Evolutionary conservation across 2,113 vertebrate genomes (phyloP).

Genomic region (Camelus bactrianus): DNA sequence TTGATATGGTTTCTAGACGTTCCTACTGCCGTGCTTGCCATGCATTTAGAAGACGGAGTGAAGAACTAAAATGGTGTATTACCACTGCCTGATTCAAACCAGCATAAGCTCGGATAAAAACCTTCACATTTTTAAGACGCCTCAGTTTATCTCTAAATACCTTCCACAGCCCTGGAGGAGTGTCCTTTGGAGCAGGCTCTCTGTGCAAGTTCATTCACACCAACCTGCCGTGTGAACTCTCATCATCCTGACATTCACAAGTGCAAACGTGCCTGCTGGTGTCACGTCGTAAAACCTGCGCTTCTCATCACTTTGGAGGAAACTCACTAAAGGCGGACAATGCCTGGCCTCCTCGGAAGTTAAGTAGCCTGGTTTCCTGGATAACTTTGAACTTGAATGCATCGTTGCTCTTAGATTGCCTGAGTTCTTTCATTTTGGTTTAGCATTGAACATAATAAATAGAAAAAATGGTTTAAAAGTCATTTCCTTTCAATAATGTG

Average conservation of each 20-base stretch:
- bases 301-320: neutral
- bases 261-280: neutral
- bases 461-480: neutral
- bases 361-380: neutral
- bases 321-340: neutral
- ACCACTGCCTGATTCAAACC: neutral
- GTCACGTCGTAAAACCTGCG: neutral
- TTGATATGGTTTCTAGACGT: neutral
- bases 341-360: neutral
- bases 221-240: neutral
- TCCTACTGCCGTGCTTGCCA: neutral
- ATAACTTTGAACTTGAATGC: neutral
- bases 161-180: accelerated
- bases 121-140: neutral
- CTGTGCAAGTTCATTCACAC: neutral
- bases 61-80: neutral
- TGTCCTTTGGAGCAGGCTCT: neutral
- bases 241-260: neutral
- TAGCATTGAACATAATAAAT: neutral
- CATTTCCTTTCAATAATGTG: neutral
- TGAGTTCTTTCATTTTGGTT: neutral
- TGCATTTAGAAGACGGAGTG: neutral
- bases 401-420: neutral
- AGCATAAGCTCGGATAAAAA: neutral
- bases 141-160: neutral